Percentiles rank a stretch among this genome's conserved stretches.
Evolutionary conservation across 2,113 vertebrate genomes (phyloP).

Genomic region (Burhinus bistriatus): DNA sequence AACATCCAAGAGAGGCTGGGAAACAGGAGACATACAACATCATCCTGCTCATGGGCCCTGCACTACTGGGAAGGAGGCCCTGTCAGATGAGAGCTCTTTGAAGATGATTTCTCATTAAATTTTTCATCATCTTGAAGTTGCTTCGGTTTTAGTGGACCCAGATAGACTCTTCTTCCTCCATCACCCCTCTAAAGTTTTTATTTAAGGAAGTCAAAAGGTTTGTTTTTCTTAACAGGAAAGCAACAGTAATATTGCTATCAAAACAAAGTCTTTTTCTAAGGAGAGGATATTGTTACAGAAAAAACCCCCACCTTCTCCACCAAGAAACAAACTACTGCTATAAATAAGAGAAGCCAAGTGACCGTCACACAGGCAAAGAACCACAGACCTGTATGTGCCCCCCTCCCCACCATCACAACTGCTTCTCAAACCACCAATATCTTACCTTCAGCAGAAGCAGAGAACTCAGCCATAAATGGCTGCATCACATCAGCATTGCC

Average conservation of each 20-base stretch:
- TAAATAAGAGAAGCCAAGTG: background rate
- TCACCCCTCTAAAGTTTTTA: background rate
- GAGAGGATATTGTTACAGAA: background rate
- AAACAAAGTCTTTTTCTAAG: background rate
- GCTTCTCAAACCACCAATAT: background rate
- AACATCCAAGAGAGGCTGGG: background rate
- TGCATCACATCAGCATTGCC: background rate
- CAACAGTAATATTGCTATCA: background rate
- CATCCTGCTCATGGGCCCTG: background rate
- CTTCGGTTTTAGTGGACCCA: background rate
- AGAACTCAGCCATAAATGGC: background rate
- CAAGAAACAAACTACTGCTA: background rate
- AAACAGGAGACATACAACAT: background rate
- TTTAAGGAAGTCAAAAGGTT: background rate
- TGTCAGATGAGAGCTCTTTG: background rate
- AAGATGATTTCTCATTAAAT: background rate
- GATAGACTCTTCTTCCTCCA: background rate
- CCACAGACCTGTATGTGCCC: background rate
- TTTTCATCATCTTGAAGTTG: background rate
- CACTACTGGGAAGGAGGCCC: background rate
- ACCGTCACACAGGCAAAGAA: rapidly evolving
- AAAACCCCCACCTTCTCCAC: background rate
- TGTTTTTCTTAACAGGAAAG: background rate
- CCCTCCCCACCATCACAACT: background rate
- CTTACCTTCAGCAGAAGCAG: background rate